A percentile compares a stretch with the other conserved stretches of the same genome.
phyloP scores from a whole-genome alignment of 2,113 vertebrate species.

The Tetrax tetrax region DNA sequence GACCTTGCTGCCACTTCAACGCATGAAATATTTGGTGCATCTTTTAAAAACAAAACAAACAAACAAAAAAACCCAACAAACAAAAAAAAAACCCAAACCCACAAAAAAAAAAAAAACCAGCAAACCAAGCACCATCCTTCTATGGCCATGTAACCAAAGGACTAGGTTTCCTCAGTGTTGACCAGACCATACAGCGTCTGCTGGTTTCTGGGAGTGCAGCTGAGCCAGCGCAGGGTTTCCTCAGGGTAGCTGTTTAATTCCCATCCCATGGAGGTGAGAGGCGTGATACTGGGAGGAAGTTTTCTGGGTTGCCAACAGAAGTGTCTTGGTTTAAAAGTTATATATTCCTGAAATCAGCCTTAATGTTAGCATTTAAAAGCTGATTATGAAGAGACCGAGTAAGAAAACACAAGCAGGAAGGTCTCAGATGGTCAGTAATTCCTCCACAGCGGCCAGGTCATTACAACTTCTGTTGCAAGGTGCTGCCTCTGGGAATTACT shows the following conservation, averaged over 20 bases:
- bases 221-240: neutral
- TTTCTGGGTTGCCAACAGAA: neutral
- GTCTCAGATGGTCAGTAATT: neutral
- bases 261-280: neutral
- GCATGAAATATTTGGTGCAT: neutral
- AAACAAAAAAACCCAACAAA: neutral
- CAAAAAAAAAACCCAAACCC: neutral
- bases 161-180: neutral
- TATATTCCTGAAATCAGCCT: neutral
- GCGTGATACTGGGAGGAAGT: neutral
- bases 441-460: neutral
- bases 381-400: neutral
- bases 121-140: neutral
- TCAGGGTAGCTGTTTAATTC: neutral
- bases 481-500: neutral
- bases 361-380: neutral
- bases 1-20: neutral
- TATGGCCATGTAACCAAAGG: neutral
- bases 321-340: neutral
- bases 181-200: rapidly evolving
- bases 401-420: neutral
- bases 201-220: neutral
- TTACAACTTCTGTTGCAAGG: neutral
- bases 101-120: neutral
- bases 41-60: neutral